Evolutionary conservation across 2,888 invertebrate genomes (phyloP).

Genomic region (Ormyrus nitidulus): DNA sequence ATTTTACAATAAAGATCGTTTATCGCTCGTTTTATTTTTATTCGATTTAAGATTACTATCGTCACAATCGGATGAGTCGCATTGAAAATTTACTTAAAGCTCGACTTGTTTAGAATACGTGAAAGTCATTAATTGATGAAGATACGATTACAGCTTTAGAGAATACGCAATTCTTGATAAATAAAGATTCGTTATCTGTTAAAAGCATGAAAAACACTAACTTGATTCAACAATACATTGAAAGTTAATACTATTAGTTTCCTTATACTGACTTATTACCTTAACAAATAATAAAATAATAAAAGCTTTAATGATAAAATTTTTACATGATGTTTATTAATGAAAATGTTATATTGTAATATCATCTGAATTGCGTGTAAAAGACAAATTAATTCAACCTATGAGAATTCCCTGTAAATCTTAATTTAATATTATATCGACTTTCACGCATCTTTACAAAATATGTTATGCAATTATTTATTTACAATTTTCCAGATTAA

Average conservation of each 20-base stretch:
- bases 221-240: too few relatives aligned
- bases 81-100: slow-evolving; percentile 5
- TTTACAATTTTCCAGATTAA: slow-evolving; percentile 28
- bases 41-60: slow-evolving; percentile 30
- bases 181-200: not conserved
- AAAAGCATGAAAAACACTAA: too few relatives aligned
- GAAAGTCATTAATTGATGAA: not conserved
- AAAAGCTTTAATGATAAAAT: too few relatives aligned
- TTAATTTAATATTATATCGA: not conserved
- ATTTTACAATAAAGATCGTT: slow-evolving; percentile 29
- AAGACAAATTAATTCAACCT: too few relatives aligned
- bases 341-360: too few relatives aligned
- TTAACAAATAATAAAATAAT: too few relatives aligned
- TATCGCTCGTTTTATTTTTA: slow-evolving; percentile 15
- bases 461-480: not conserved
- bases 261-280: too few relatives aligned
- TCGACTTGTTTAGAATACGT: not conserved
- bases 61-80: slow-evolving; percentile 43
- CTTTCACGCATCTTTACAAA: slow-evolving; percentile 31
- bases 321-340: too few relatives aligned
- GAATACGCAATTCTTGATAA: not conserved
- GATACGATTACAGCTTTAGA: not conserved
- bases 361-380: too few relatives aligned
- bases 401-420: too few relatives aligned
- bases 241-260: too few relatives aligned